Percentiles rank a stretch among this genome's conserved stretches.
Conservation (phyloP, 2,888 invertebrate species). For the Drosophila fungiperda region DNA sequence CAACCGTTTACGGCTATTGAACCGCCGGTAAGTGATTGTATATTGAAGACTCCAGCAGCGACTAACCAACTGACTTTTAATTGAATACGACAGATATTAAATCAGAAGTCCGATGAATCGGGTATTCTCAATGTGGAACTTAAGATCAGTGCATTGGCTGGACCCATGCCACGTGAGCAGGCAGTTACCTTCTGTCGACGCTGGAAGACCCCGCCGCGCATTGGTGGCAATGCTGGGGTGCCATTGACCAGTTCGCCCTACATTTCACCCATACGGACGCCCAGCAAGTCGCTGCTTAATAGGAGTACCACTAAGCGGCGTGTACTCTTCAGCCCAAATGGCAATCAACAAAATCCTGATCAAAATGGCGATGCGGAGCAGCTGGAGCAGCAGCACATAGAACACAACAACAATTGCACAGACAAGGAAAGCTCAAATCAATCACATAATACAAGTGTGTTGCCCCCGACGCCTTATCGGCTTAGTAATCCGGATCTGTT, state of each 20-base stretch:
- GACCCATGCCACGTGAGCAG: constrained; percentile 93
- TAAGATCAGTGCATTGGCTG: constrained; percentile 94
- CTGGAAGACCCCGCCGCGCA: constrained; percentile 93
- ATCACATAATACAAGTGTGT: constrained; percentile 10
- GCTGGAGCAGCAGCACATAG: constrained; percentile 23
- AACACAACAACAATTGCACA: constrained; percentile 58
- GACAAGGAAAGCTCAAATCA: constrained; percentile 7
- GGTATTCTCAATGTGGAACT: constrained; percentile 89
- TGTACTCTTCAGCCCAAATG: constrained; percentile 69
- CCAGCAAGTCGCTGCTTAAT: constrained; percentile 44
- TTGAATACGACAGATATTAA: constrained; percentile 86
- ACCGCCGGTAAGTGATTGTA: constrained; percentile 87
- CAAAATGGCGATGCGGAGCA: constrained; percentile 8
- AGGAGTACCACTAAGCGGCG: constrained; percentile 41
- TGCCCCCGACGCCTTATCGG: constrained; percentile 60
- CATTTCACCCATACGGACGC: constrained; percentile 69
- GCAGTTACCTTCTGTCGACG: constrained; percentile 90
- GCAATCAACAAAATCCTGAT: constrained; percentile 47
- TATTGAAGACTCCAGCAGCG: no score
- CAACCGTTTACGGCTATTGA: constrained; percentile 90
- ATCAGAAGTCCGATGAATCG: constrained; percentile 81
- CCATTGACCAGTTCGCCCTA: constrained; percentile 67
- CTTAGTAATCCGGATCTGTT: constrained; percentile 69
- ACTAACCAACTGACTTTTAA: not conserved
- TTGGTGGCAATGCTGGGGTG: constrained; percentile 57